A percentile compares a stretch with the other conserved stretches of the same genome.
phyloP scores from a whole-genome alignment of 2,888 invertebrate species.

The Margaritifera margaritifera region DNA sequence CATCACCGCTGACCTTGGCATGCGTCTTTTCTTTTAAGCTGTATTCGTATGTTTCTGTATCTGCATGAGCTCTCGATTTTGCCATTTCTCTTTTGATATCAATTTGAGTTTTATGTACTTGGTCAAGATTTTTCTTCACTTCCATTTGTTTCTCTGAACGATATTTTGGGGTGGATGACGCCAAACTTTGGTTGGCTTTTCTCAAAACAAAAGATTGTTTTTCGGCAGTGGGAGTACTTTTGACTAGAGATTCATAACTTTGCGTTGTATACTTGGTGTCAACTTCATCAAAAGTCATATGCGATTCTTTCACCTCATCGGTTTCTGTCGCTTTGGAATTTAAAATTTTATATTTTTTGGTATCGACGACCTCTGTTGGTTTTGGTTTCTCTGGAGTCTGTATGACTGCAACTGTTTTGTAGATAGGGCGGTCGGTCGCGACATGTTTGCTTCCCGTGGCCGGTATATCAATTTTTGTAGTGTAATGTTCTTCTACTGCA shows the following conservation, averaged over 20 bases:
- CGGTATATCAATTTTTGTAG: conserved; percentile 11
- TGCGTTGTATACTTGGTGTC: conserved; percentile 30
- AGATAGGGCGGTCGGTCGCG: conserved; percentile 36
- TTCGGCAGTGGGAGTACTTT: conserved; percentile 18
- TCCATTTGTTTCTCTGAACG: conserved; percentile 28
- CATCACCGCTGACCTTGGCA: too few relatives aligned
- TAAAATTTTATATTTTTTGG: conserved; percentile 38
- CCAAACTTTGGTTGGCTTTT: too few relatives aligned
- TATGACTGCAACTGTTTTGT: conserved; percentile 47
- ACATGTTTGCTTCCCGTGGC: conserved; percentile 14
- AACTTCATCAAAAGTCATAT: conserved; percentile 34
- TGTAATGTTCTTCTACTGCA: conserved; percentile 15
- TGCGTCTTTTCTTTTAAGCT: background rate
- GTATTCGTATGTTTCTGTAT: conserved; percentile 11
- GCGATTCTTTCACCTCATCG: conserved; percentile 32
- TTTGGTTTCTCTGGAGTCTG: conserved; percentile 26
- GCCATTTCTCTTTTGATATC: conserved; percentile 3
- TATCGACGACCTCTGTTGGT: conserved; percentile 20
- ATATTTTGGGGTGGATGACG: too few relatives aligned
- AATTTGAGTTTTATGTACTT: conserved; percentile 22
- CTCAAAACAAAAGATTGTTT: conserved; percentile 25
- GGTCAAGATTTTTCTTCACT: conserved; percentile 11
- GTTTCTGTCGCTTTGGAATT: conserved; percentile 36
- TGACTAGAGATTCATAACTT: conserved; percentile 33
- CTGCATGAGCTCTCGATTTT: background rate